These are phyloP conservation scores for Epistrophe eligans DNA, from an alignment of 2,888 invertebrate genomes.

Conservation along the genomic window DNA sequence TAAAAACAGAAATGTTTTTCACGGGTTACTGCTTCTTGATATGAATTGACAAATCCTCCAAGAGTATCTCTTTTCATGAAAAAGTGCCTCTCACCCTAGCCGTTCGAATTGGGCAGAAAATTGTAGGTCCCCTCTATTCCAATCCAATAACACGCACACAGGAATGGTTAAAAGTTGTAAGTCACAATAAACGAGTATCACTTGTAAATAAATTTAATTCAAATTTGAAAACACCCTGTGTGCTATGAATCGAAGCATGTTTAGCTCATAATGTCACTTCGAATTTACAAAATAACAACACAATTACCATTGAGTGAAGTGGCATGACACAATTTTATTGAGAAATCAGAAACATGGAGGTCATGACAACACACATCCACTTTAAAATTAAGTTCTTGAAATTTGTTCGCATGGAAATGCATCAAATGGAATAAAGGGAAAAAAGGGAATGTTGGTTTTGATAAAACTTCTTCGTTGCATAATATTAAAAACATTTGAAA, in stretches of 20 bases:
- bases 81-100: too few relatives aligned
- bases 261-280: not conserved
- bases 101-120: too few relatives aligned
- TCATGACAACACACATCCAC: slow-evolving; percentile 22
- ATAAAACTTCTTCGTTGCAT: not conserved
- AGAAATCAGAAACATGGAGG: not conserved
- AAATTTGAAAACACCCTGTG: not conserved
- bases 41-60: too few relatives aligned
- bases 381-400: slow-evolving; percentile 16
- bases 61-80: too few relatives aligned
- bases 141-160: too few relatives aligned
- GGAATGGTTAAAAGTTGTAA: too few relatives aligned
- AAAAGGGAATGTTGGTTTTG: not conserved
- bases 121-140: too few relatives aligned
- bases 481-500: not conserved
- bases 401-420: slow-evolving; percentile 28
- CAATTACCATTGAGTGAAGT: slow-evolving; percentile 22
- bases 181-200: too few relatives aligned
- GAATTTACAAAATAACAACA: not conserved
- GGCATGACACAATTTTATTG: slow-evolving; percentile 1
- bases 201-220: not conserved
- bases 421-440: not conserved
- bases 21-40: too few relatives aligned
- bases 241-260: not conserved
- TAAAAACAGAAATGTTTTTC: too few relatives aligned